phyloP scores from a whole-genome alignment of 2,113 vertebrate species.

The Oxyruncus cristatus region DNA sequence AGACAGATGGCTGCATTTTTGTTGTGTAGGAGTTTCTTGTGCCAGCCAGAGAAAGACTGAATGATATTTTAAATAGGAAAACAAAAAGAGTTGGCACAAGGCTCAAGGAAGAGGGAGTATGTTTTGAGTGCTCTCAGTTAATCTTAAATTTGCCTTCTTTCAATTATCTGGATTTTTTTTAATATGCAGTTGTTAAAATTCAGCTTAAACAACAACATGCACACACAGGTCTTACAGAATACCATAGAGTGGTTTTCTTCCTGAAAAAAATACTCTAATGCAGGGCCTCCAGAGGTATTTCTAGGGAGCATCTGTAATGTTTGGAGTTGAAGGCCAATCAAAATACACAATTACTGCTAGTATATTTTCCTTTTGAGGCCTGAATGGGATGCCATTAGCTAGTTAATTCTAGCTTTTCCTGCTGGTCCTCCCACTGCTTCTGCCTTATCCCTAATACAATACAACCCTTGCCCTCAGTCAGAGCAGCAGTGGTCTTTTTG shows the following conservation, averaged over 20 bases:
- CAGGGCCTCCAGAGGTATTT: neutral
- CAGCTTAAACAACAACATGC: neutral
- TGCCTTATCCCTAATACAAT: neutral
- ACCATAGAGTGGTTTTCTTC: neutral
- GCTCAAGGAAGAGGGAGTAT: neutral
- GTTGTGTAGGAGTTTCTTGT: constrained; percentile 4
- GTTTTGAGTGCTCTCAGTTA: neutral
- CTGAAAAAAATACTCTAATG: neutral
- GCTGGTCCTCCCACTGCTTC: neutral
- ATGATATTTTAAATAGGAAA: neutral
- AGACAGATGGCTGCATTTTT: neutral
- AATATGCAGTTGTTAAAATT: neutral
- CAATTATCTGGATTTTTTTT: neutral
- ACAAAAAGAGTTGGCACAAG: neutral
- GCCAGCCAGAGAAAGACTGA: constrained; percentile 30
- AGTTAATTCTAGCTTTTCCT: neutral
- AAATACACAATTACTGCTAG: neutral
- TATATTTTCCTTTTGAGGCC: neutral
- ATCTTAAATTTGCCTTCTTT: neutral
- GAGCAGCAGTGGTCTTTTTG: neutral
- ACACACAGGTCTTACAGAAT: neutral
- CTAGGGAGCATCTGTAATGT: neutral
- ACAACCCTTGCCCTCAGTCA: neutral
- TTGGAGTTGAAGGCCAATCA: neutral
- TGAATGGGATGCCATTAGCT: neutral